Evolutionary conservation across 2,113 vertebrate species (phyloP).

Genomic region (Zapus hudsonius): DNA sequence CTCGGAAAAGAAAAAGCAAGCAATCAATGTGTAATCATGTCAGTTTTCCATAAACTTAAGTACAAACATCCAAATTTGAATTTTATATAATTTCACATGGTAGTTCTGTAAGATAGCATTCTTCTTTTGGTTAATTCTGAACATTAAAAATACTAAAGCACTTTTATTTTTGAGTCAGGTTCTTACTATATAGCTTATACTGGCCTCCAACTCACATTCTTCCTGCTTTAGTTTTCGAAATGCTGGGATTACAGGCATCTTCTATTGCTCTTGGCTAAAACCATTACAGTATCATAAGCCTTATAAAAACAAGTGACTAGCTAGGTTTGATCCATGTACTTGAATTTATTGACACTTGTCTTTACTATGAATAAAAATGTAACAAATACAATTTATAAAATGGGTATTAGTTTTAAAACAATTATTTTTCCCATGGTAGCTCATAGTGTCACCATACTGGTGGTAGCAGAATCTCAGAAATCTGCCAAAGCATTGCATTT

Average conservation of each 20-base stretch:
- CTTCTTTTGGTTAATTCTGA: not conserved
- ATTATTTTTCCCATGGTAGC: not conserved
- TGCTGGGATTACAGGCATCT: not conserved
- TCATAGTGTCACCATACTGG: not conserved
- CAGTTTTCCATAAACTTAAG: not conserved
- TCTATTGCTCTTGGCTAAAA: not conserved
- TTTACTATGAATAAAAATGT: conserved; percentile 5
- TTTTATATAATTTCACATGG: not conserved
- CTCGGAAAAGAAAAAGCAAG: not conserved
- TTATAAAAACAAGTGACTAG: conserved; percentile 2
- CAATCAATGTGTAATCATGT: not conserved
- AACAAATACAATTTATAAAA: conserved; percentile 7
- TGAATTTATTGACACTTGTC: not conserved
- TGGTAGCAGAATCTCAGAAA: not conserved
- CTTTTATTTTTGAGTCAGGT: not conserved
- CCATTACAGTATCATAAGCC: not conserved
- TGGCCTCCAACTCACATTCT: not conserved
- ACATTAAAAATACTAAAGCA: not conserved
- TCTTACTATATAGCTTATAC: not conserved
- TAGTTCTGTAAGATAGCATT: not conserved
- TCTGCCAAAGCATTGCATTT: not conserved
- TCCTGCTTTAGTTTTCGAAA: not conserved
- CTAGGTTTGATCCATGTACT: not conserved
- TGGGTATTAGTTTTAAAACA: conserved; percentile 16
- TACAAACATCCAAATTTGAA: not conserved